These are phyloP conservation scores for Chaenogobius annularis DNA, from an alignment of 2,113 vertebrate genomes.

Conservation along the genomic window DNA sequence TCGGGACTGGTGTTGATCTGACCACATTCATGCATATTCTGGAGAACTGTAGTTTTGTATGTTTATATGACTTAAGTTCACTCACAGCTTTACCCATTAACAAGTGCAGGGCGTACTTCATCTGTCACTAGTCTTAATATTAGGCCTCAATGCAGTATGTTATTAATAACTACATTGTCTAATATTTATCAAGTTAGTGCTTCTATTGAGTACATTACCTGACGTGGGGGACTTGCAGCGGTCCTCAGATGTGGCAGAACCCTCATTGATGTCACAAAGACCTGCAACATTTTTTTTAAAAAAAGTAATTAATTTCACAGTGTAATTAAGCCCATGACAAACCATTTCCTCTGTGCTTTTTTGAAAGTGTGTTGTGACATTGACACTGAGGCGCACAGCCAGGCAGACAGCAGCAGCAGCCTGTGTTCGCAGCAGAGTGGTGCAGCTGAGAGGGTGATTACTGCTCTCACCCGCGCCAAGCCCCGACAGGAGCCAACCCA, in stretches of 20 bases:
- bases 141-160: background rate
- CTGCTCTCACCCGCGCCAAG: slow-evolving; percentile 51
- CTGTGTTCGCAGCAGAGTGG: slow-evolving; percentile 48
- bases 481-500: slow-evolving; percentile 67
- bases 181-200: background rate
- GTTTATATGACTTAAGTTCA: background rate
- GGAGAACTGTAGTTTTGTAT: background rate
- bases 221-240: slow-evolving; percentile 98
- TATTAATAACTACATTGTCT: background rate
- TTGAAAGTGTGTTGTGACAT: slow-evolving; percentile 31
- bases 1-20: slow-evolving; percentile 41
- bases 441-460: slow-evolving; percentile 71
- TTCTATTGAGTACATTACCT: slow-evolving; percentile 79
- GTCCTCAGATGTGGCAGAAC: slow-evolving; percentile 88
- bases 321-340: background rate
- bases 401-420: slow-evolving; percentile 48
- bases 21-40: slow-evolving; percentile 19
- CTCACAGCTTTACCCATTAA: background rate
- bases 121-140: background rate
- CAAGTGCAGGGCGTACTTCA: background rate
- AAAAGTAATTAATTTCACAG: background rate
- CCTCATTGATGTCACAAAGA: slow-evolving; percentile 95
- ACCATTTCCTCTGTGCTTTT: slow-evolving; percentile 13
- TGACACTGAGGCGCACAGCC: slow-evolving; percentile 59
- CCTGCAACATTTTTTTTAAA: slow-evolving; percentile 78